A percentile compares a stretch with the other conserved stretches of the same genome.
Conservation (phyloP, 2,797 vertebrate genomes). For the Benthosema pterotum region DNA sequence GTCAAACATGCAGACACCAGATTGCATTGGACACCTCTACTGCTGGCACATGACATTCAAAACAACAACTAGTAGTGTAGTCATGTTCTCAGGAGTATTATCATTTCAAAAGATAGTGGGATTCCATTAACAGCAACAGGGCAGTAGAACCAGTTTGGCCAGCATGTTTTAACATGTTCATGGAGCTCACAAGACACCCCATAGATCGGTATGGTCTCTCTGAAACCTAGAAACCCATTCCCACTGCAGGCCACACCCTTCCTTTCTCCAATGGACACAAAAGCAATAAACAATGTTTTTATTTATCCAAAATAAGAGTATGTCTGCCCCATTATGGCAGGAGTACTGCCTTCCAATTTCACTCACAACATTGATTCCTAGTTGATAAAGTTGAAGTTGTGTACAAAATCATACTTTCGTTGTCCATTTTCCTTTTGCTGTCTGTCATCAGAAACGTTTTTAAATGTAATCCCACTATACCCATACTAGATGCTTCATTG, state of each 20-base stretch:
- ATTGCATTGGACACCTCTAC: neutral
- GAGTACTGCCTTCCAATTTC: too few relatives aligned
- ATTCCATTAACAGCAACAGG: conserved; percentile 26
- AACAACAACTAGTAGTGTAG: neutral
- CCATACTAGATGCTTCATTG: too few relatives aligned
- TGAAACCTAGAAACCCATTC: conserved; percentile 11
- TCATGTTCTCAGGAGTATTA: conserved; percentile 32
- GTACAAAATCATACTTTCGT: too few relatives aligned
- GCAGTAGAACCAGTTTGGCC: conserved; percentile 73
- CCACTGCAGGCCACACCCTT: neutral
- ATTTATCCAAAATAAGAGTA: too few relatives aligned
- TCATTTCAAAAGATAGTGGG: conserved; percentile 42
- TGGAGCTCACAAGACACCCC: conserved; percentile 28
- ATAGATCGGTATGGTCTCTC: conserved; percentile 32
- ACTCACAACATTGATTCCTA: too few relatives aligned
- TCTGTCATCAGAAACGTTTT: too few relatives aligned
- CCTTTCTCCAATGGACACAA: neutral
- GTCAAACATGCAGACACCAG: conserved; percentile 8
- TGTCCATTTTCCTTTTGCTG: too few relatives aligned
- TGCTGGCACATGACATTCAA: conserved; percentile 14
- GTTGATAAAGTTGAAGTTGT: too few relatives aligned
- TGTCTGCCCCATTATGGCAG: too few relatives aligned
- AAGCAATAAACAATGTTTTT: neutral
- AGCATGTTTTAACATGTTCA: conserved; percentile 65
- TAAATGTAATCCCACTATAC: too few relatives aligned